Evolutionary conservation across 2,113 vertebrate genomes (phyloP), one percentile per base, ranked within the genome.

Genomic region (Heptranchias perlo): DNA sequence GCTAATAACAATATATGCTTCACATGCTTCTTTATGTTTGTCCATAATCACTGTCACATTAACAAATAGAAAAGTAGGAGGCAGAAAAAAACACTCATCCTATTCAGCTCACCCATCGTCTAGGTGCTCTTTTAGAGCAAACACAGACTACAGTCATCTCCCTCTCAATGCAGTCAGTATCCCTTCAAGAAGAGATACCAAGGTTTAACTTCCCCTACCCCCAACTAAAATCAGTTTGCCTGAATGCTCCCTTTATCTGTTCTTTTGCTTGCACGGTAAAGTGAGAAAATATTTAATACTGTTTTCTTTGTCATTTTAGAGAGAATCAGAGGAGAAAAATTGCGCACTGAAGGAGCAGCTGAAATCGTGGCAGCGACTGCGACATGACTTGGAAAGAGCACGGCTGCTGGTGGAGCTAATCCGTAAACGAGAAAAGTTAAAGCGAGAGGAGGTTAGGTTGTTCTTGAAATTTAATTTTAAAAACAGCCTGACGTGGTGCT

Each of bases 391-490:
- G 61, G 99, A 99, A 97, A 98, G 99, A 93, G 99, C 99, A 28
- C 98, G 99, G 96, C 98, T 99, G 64, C 97, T 99, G 97, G 99
- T 99, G 97, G 99, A 99, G 97, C 98, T 99, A 97, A 99, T 99
- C 96, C 99, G 99, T 96, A 99, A 99, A 97, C 98, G 99, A 96
- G 99, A 99, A 97, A 99, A 99, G 96, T 98, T 99, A 97, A 99
- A 99, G 97, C 98, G 99, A 97, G 99, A 99, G 98, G 98, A 99
- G 97, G 99, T 99, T 97, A 99, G 97, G 4, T 47, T 67, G 44
- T 65, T 95, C 64, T 73, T 95, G 13, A 69, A 94, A 73, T 49
- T 69, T 52, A 14, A 49, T 39, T 39, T 62, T 39, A 39, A 39
- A 52, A 62, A 6, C 61, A n/a, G n/a, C 14, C 58, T 23, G 31